Base-by-base conservation (phyloP, 2,888 invertebrate genomes). In the Oscheius myriophilus region DNA sequence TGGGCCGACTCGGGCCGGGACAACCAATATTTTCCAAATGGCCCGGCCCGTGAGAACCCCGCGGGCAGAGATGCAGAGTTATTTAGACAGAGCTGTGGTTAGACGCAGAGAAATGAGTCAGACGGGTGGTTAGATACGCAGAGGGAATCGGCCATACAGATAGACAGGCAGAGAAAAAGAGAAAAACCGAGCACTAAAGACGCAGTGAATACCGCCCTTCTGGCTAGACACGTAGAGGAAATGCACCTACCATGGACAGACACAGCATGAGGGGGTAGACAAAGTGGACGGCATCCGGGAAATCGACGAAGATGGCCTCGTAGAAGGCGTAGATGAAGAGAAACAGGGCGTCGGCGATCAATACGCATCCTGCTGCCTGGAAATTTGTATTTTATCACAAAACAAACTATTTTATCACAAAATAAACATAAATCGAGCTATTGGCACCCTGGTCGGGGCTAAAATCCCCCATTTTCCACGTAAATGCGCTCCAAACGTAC, bases 201-300 rank as follows among this genome's bases (percentile, higher is more conserved):
- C 18, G 16, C 7, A 21, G 7, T 53, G 57, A 53, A 16, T 11
- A 51, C n/a, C 21, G 18, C n/a, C 11, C n/a, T 51, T 14, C 18
- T 7, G 16, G 53, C 23, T n/a, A 41, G 16, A 45, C 4, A 49
- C 16, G 43, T 23, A 9, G 49, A 49, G 26, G 18, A 9, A 42
- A 12, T 21, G 23, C n/a, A 46, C 68, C 45, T 49, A 84, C 84
- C 84, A 84, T 84, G 18, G 81, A 75, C 2, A 80, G 70, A 43
- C 73, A 75, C 18, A 81, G 67, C 68, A 83, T 82, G 16, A 84
- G 65, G 3, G 84, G 84, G 62, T 84, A 84, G 43, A 84, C 80
- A 66, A 84, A 83, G 57, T 84, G 82, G 26, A 84, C 83, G 7
- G 76, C 78, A 49, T 73, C 71, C n/a, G 78, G 78, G 49, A 78